Base-by-base conservation (phyloP, 2,888 invertebrate species). In the Dicyrtomina minuta region DNA sequence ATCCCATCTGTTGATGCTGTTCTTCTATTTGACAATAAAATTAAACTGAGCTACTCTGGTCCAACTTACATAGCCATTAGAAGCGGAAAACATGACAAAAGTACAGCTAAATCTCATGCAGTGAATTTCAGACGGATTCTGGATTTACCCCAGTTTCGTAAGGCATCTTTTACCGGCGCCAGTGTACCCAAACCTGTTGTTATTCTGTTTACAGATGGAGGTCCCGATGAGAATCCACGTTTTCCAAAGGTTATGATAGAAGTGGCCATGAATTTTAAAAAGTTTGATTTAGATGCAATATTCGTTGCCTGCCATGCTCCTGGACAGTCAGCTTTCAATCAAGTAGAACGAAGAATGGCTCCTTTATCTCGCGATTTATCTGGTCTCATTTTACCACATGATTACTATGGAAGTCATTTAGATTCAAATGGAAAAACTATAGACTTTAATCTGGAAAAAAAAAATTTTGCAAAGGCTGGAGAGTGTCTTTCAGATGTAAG, bases 21-120 rank as follows among this genome's bases (percentile, higher is more conserved):
- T 6, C 72, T 79, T 8, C 12, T 41, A 15, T 41, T 41, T 20
- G 24, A 17, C 24, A 55, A 55, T 2, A 12, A 20, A 12, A 27
- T 15, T 13, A 55, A 55, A 26, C 10, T 55, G 12, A 27, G 27
- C 8, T 55, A 65, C 26, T 79, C 78, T 68, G 83, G 82, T 15
- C 82, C 83, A 64, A 83, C 82, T 64, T 82, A 81, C 75, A 78
- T 83, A 46, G 79, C 81, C 10, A 79, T 82, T n/a, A 51, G 80
- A n/a, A 77, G 76, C 65, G 79, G 77, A 2, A 80, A 80, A 68
- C 79, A 80, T 67, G 75, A 72, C 51, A 75, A 74, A 15, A 78
- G 77, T 10, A 79, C 77, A 17, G 79, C 80, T 39, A 58, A 62
- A 46, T 72, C 77, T 24, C 81, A 81, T 72, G 75, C 76, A 20